Evolutionary conservation across 2,113 vertebrate genomes (phyloP), one percentile per base, ranked within the genome.

Genomic region (Mirza zaza): DNA sequence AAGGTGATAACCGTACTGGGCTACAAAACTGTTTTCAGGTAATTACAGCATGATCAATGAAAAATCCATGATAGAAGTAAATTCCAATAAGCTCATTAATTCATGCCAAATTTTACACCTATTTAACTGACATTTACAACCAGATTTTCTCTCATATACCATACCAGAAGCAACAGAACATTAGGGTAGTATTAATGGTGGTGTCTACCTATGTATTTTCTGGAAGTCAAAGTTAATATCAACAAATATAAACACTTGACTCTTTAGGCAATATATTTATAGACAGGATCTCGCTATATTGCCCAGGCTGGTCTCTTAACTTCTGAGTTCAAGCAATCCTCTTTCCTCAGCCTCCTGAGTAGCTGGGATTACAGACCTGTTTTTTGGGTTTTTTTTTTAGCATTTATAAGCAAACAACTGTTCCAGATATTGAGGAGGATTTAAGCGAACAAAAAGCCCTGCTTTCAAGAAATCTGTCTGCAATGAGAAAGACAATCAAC

Each of bases 1-100:
- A 87, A 77, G 34, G 32, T 32, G 1, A 3, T 61, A 94, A 92
- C 42, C 18, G 8, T 67, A 87, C 55, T 42, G 52, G 70, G 63
- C 45, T 52, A 80, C 39, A 81, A 89, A 83, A 94, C 36, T 85
- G 55, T 87, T 85, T 65, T 65, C 67, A 86, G 90, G 21, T 85
- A 76, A 86, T 91, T 84, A 95, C 1, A 92, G 50, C 65, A 82
- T 0, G 50, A 70, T 80, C 70, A 91, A 67, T 32, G 18, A 88
- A 97, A 97, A 91, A 68, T 3, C 10, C 39, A 83, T 36, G 27
- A 85, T 5, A 94, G 42, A 90, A 94, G 71, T 68, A 83, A 87
- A 95, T 87, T 95, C 45, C n/a, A 45, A 18, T 91, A 87, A 76
- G 21, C 21, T 96, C 55, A 61, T 17, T 68, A 57, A 65, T 87